Evolutionary conservation across 2,113 vertebrate species (phyloP).

Genomic region (Gavialis gangeticus): DNA sequence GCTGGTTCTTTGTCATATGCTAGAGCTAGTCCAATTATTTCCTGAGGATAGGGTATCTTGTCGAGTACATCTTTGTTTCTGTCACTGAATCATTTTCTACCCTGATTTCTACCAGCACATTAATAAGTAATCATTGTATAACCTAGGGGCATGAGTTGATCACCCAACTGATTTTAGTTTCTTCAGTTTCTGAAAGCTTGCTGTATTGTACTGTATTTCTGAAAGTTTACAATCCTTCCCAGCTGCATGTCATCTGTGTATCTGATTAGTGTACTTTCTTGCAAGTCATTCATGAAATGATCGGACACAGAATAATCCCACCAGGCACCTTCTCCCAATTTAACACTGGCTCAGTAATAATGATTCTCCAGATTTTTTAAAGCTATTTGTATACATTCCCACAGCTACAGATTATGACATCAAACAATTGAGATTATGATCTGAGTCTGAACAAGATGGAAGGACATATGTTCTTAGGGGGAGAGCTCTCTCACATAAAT

Average conservation of each 20-base stretch:
- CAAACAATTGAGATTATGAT: slow-evolving; percentile 67
- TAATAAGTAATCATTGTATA: slow-evolving; percentile 18
- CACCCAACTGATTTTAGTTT: background rate
- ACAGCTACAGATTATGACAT: slow-evolving; percentile 62
- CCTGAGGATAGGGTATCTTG: background rate
- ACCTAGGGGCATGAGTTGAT: background rate
- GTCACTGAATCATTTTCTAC: background rate
- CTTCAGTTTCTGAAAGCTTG: slow-evolving; percentile 33
- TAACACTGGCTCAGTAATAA: background rate
- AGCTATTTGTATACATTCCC: slow-evolving; percentile 49
- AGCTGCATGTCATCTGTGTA: slow-evolving; percentile 56
- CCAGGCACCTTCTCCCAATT: slow-evolving; percentile 58
- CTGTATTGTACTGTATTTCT: slow-evolving; percentile 8
- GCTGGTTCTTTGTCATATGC: background rate
- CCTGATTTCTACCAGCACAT: background rate
- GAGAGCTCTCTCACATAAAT: slow-evolving; percentile 53
- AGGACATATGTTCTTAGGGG: slow-evolving; percentile 57
- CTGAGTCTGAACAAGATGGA: slow-evolving; percentile 60
- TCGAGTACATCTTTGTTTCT: background rate
- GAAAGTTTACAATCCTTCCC: slow-evolving; percentile 46
- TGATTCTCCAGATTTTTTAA: background rate
- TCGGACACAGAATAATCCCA: slow-evolving; percentile 27
- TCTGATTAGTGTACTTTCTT: slow-evolving; percentile 60
- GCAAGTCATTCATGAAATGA: slow-evolving; percentile 44
- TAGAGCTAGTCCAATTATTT: background rate